A percentile compares a stretch with the other conserved stretches of the same genome.
phyloP scores from a whole-genome alignment of 2,797 vertebrate genomes.

The Girardinus metallicus region DNA sequence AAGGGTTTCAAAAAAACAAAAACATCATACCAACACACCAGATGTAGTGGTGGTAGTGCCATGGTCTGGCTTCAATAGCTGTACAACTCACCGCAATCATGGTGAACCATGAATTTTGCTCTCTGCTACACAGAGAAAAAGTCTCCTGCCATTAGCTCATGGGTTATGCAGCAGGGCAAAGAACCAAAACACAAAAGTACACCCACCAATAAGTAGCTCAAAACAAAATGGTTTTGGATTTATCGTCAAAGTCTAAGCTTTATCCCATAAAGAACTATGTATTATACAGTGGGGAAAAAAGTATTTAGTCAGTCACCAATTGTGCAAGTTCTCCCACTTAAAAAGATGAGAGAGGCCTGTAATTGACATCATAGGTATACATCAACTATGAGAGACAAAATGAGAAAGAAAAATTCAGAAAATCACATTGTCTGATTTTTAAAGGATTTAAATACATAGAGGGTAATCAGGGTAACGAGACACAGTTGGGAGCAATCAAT shows the following conservation, averaged over 20 bases:
- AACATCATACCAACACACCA: background rate
- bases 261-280: no score
- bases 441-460: no score
- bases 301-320: no score
- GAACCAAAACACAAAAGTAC: background rate
- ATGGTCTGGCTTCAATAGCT: background rate
- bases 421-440: no score
- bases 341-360: no score
- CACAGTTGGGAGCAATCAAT: no score
- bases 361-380: no score
- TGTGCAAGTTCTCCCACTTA: no score
- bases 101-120: background rate
- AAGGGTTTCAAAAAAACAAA: background rate
- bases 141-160: background rate
- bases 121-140: background rate
- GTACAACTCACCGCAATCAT: background rate
- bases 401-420: no score
- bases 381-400: no score
- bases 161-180: background rate
- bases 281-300: no score
- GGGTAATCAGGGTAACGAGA: no score
- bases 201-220: background rate
- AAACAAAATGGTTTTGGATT: background rate
- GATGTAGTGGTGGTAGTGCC: background rate
- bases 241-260: background rate